Evolutionary conservation across 2,797 vertebrate species (phyloP), one percentile per base, ranked within the genome.

Genomic region (Onychomys arenicola): DNA sequence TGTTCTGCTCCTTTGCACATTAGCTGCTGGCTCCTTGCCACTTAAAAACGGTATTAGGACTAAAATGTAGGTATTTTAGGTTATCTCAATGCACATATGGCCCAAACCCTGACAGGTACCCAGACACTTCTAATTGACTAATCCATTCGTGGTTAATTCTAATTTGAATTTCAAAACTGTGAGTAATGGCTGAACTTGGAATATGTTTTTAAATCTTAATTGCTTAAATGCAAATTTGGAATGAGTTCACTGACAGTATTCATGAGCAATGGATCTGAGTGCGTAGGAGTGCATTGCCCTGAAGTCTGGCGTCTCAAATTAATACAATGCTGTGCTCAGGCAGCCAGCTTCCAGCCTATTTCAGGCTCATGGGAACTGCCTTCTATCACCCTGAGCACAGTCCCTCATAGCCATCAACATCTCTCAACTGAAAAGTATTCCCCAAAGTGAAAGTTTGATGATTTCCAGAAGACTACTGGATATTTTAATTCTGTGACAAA

Each of bases 81-180:
- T 86, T 88, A 96, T 96, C 97, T 89, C 91, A 96, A 89, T 69
- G 71, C 37, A 37, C 97, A 95, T 92, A 77, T 81, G 89, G 93
- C 49, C 92, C 52, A 93, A 95, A 93, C 80, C 37, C 89, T 96
- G 83, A 84, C 29, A 65, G 63, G 75, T 73, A 49, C n/a, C 52
- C 37, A 57, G 76, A 96, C 63, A 82, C 40, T 96, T 89, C 82
- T 86, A 96, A 85, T 43, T 90, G 55, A 77, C 94, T 94, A 97
- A 97, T 96, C 89, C 90, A 89, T 89, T 89, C 59, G 76, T 91
- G 71, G 52, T 91, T 96, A 95, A 96, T 96, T 69, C 90, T 93
- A 71, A 96, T 97, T 93, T 95, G 93, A 91, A 87, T 95, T 96
- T 94, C 69, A 92, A 86, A 96, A 94, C 65, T 91, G 81, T 94